Evolutionary conservation across 2,888 invertebrate genomes (phyloP).

Genomic region (Himalopsyche kuldschensis): DNA sequence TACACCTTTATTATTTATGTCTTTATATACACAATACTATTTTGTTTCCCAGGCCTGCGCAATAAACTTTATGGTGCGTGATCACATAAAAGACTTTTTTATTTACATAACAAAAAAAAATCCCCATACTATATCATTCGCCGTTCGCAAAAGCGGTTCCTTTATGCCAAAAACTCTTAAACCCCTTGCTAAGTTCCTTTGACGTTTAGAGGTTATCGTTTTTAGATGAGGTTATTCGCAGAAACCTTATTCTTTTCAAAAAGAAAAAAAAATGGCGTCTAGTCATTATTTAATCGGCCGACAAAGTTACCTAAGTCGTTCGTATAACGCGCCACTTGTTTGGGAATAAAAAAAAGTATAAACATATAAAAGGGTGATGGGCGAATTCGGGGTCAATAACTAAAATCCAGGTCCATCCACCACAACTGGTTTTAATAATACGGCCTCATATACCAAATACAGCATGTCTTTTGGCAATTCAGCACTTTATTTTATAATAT

Average conservation of each 20-base stretch:
- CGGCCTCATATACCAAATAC: not conserved
- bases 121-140: not conserved
- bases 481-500: no score
- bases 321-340: not conserved
- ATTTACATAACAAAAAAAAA: not conserved
- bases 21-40: not conserved
- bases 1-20: not conserved
- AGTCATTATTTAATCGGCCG: conserved; percentile 2
- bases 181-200: not conserved
- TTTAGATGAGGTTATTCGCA: conserved; percentile 4
- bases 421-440: conserved; percentile 25
- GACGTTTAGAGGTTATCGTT: not conserved
- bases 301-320: not conserved
- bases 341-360: not conserved
- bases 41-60: not conserved
- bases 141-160: not conserved
- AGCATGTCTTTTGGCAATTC: not conserved
- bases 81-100: not conserved
- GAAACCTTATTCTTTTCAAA: conserved; percentile 11
- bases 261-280: conserved; percentile 13
- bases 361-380: conserved; percentile 11
- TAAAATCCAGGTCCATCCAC: conserved; percentile 31
- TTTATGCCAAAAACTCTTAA: not conserved
- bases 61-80: not conserved
- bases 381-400: conserved; percentile 38